These are phyloP conservation scores for Drosophila dives DNA, from an alignment of 2,888 invertebrate species.

Conservation along the genomic window DNA sequence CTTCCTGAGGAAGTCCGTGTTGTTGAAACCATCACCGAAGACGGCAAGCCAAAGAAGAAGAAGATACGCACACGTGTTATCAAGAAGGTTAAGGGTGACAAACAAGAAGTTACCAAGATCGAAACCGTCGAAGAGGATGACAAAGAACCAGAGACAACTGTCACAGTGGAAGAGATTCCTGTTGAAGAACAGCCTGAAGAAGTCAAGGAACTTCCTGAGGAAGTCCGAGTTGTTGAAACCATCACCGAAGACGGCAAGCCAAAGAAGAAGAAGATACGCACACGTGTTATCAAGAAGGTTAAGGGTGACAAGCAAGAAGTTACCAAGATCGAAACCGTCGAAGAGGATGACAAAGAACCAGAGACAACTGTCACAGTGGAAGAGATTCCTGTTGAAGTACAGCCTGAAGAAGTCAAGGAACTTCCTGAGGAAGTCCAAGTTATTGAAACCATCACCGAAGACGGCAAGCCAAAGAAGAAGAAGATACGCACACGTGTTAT, in stretches of 20 bases:
- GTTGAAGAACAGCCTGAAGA: constrained; percentile 21
- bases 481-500: constrained; percentile 54
- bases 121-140: constrained; percentile 45
- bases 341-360: constrained; percentile 39
- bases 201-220: constrained; percentile 34
- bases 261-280: constrained; percentile 41
- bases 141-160: constrained; percentile 33
- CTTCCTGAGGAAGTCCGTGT: constrained; percentile 48
- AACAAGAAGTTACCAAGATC: constrained; percentile 54
- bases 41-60: constrained; percentile 43
- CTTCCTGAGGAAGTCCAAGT: constrained; percentile 47
- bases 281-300: constrained; percentile 43
- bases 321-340: constrained; percentile 43
- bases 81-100: constrained; percentile 52
- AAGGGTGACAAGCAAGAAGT: constrained; percentile 48
- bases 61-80: constrained; percentile 54
- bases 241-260: constrained; percentile 34
- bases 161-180: constrained; percentile 21
- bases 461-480: constrained; percentile 44
- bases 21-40: constrained; percentile 40
- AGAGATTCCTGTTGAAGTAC: constrained; percentile 40
- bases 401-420: constrained; percentile 36
- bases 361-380: constrained; percentile 47
- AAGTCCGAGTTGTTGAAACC: constrained; percentile 27
- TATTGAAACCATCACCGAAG: constrained; percentile 40